Conservation (phyloP, 2,797 vertebrate species). For the Melanotaenia trifasciata region DNA sequence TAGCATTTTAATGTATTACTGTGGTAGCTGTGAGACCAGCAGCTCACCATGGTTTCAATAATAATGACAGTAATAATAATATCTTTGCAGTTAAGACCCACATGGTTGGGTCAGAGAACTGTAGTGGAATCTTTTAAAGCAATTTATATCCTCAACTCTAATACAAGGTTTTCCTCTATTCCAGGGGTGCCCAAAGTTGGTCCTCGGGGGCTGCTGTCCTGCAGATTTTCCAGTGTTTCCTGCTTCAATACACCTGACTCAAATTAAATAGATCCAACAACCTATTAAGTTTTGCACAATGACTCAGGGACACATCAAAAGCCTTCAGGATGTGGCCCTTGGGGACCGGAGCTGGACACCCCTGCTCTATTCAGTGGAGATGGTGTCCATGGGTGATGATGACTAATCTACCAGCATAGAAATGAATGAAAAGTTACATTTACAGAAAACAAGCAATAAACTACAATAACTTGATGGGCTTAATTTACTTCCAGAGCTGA, state of each 20-base stretch:
- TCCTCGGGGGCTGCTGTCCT: too few species aligned
- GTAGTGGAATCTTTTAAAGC: slow-evolving; percentile 29
- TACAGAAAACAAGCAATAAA: background rate
- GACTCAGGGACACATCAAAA: too few species aligned
- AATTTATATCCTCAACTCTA: slow-evolving; percentile 40
- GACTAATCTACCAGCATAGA: slow-evolving; percentile 4
- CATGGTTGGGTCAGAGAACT: slow-evolving; percentile 30
- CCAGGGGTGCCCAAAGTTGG: too few species aligned
- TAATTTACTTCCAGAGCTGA: slow-evolving; percentile 13
- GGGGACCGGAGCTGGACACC: too few species aligned
- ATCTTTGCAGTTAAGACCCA: slow-evolving; percentile 36
- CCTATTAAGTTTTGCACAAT: too few species aligned
- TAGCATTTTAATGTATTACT: slow-evolving; percentile 68
- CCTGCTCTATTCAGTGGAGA: slow-evolving; percentile 13
- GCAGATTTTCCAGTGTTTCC: too few species aligned
- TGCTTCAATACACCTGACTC: too few species aligned
- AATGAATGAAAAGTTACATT: background rate
- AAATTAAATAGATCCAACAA: too few species aligned
- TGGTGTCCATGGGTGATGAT: background rate
- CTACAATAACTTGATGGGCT: background rate
- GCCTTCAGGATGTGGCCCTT: too few species aligned
- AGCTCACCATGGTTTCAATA: slow-evolving; percentile 54
- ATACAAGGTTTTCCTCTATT: slow-evolving; percentile 26
- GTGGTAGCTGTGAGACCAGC: slow-evolving; percentile 51
- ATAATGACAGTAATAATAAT: slow-evolving; percentile 64